Evolutionary conservation across 2,888 invertebrate genomes (phyloP), one percentile per base, ranked within the genome.

Genomic region (Eristalinus sepulchralis): DNA sequence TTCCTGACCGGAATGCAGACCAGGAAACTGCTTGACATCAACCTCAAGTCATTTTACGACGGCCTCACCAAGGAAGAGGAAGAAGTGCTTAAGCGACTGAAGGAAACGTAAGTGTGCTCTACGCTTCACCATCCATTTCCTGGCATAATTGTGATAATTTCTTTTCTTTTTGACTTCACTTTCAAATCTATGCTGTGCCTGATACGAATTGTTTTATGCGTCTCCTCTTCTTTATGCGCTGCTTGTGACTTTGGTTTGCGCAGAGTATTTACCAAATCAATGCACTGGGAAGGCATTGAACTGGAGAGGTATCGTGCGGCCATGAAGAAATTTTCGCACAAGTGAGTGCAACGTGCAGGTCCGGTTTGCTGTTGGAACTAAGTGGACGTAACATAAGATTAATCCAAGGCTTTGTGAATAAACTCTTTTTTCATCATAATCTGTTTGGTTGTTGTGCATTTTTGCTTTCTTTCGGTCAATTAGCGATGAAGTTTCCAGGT

Each of bases 1-100:
- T 95, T 96, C 90, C 92, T 98, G 27, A 94, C 96, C 88, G 97
- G 97, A 70, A 96, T 97, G 93, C 95, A 95, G 91, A 96, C 94
- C 90, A 92, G 93, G 71, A 91, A 94, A 6, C 93, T 96, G 88
- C 91, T 97, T 31, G 89, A 93, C 4, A 93, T 94, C 72, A 97
- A 96, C 89, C 89, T 98, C 55, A 93, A 95, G 63, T 94, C 96
- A 1, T 89, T 95, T 33, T 93, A 93, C 17, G 94, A 94, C 78
- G 96, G 96, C 0, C 93, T 97, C 36, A 94, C 93, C 3, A 93
- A 94, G 0, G 92, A 94, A 87, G 97, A 98, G 92, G 93, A 94
- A 90, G 91, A 93, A 89, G 93, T 96, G 2, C 93, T 96, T 55
- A 90, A 93, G 36, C 94, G 95, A 85, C 91, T 97, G n/a, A 94